These are phyloP conservation scores for Lutjanus argentimaculatus DNA, from an alignment of 2,797 vertebrate genomes.

Conservation along the genomic window DNA sequence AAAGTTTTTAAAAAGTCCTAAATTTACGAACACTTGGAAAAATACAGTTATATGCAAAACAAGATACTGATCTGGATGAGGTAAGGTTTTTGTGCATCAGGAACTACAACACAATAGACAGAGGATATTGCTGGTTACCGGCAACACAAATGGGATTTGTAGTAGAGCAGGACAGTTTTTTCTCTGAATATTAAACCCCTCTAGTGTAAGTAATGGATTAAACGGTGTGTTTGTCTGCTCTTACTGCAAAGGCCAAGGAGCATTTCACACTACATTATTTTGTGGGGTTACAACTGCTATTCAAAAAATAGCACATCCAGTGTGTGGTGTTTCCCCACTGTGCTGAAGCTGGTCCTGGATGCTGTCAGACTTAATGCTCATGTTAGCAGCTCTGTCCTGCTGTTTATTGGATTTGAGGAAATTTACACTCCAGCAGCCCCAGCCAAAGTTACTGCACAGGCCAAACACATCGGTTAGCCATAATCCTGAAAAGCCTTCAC, in stretches of 20 bases:
- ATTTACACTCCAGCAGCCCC: neutral
- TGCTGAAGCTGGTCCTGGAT: neutral
- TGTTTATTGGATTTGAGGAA: neutral
- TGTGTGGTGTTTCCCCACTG: neutral
- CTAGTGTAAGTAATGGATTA: no score
- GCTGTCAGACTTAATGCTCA: neutral
- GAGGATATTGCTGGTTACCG: no score
- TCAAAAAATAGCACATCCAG: neutral
- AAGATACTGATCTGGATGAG: no score
- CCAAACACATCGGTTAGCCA: neutral
- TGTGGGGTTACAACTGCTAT: neutral
- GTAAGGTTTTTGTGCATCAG: no score
- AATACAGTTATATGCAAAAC: no score
- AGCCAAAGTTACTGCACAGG: neutral
- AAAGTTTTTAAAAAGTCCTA: no score
- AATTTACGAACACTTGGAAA: no score
- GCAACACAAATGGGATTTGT: no score
- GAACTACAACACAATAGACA: no score
- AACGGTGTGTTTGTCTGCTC: neutral
- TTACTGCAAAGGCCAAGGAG: neutral
- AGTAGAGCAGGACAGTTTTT: no score
- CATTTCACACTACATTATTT: neutral
- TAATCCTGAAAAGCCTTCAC: neutral
- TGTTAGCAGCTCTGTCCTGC: no score
- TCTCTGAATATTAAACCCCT: no score